Evolutionary conservation across 2,797 vertebrate species (phyloP), one percentile per base, ranked within the genome.

Genomic region (Acropternis orthonyx): DNA sequence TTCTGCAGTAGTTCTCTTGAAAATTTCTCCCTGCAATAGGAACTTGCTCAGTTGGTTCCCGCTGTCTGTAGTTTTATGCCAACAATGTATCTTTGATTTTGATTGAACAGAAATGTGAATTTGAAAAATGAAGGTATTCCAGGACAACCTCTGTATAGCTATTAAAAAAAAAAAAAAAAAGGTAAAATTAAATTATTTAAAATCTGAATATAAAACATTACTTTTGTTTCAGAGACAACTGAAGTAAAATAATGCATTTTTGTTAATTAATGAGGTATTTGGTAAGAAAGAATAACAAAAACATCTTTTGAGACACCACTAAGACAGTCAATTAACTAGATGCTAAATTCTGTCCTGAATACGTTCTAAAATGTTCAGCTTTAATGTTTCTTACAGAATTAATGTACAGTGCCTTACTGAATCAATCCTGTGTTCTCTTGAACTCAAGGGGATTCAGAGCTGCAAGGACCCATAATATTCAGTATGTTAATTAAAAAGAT

Each of bases 401-500:
- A 6, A 26, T 43, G 15, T 41, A 24, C 12, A n/a, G 23, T 41
- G 23, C 5, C 44, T 84, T 34, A 46, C 6, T 61, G 22, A 78
- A 36, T 68, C 19, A 69, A 89, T 62, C 3, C 12, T 71, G 8
- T 67, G 41, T 44, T 74, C 44, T 80, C 36, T 72, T n/a, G 32
- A 91, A 44, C 7, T 51, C 43, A 51, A 34, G 30, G 16, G 10
- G 2, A 4, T 63, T 82, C 39, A 76, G 19, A 71, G 10, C 27
- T 74, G 36, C 58, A 73, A 69, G 30, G 23, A 85, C 2, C 12
- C 0, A 0, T 39, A 69, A 66, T 14, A 30, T 30, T 8, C 14
- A 58, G 17, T 14, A 65, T 0, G 1, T 46, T 55, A 76, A 36
- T 41, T 66, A 75, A 75, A 82, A 46, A 62, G 3, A 18, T 65